These are phyloP conservation scores for Caracal caracal DNA, from an alignment of 2,113 vertebrate genomes.

Conservation along the genomic window DNA sequence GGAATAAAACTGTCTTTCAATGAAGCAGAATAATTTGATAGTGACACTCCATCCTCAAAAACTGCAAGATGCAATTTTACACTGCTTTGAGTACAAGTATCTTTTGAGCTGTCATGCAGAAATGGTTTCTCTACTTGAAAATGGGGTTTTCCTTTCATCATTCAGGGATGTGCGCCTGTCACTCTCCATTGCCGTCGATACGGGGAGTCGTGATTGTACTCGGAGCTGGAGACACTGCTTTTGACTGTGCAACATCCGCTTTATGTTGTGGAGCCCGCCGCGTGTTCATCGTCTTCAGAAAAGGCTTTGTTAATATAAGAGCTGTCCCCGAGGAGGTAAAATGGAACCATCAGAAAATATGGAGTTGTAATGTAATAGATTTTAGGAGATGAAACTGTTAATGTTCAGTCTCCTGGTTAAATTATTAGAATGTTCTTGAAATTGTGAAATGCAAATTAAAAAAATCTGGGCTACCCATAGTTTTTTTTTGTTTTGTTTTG, in stretches of 20 bases:
- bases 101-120: conserved; percentile 89
- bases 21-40: conserved; percentile 92
- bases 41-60: conserved; percentile 88
- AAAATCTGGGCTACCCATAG: background rate
- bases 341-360: conserved; percentile 55
- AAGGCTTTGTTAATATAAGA: conserved; percentile 94
- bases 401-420: background rate
- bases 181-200: conserved; percentile 89
- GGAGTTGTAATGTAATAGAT: conserved; percentile 28
- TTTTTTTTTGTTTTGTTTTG: too few species aligned
- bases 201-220: conserved; percentile 94
- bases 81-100: conserved; percentile 88
- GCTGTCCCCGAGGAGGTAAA: conserved; percentile 96
- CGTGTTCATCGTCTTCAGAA: conserved; percentile 94
- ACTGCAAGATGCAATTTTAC: conserved; percentile 91
- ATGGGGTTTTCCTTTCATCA: conserved; percentile 87
- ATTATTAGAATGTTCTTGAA: conserved; percentile 46
- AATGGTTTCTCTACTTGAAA: conserved; percentile 87
- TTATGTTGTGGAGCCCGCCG: conserved; percentile 94
- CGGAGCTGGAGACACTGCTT: conserved; percentile 97
- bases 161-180: conserved; percentile 95
- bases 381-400: conserved; percentile 38
- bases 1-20: conserved; percentile 88
- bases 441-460: background rate
- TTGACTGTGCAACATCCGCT: conserved; percentile 97